Conservation (phyloP, 2,113 vertebrate genomes). For the Papio anubis region DNA sequence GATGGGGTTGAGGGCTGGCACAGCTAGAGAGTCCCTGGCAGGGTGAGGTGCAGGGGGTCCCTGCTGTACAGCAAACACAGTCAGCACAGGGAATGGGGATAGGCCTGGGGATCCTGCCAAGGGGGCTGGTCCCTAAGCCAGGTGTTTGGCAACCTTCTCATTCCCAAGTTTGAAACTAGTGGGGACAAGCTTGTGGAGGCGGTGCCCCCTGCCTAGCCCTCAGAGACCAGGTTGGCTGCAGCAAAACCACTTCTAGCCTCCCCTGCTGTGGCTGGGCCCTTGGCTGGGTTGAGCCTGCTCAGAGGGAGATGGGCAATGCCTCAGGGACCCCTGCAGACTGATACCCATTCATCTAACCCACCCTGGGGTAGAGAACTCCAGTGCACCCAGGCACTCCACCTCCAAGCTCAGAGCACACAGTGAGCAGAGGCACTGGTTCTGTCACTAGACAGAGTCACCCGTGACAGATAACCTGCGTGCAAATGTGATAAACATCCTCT, state of each 20-base stretch:
- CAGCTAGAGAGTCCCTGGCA: neutral
- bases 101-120: neutral
- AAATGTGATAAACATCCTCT: neutral
- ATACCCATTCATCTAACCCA: neutral
- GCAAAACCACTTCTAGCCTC: neutral
- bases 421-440: neutral
- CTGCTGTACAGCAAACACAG: neutral
- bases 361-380: neutral
- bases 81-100: neutral
- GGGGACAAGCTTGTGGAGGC: neutral
- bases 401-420: neutral
- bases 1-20: neutral
- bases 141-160: neutral
- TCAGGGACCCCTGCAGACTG: neutral
- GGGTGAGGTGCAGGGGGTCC: rapidly evolving
- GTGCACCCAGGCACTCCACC: neutral
- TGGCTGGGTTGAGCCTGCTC: neutral
- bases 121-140: neutral
- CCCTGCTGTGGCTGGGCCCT: neutral
- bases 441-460: neutral
- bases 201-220: neutral
- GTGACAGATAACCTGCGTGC: neutral
- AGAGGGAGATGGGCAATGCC: neutral
- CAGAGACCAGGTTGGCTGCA: neutral
- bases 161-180: neutral